phyloP scores from a whole-genome alignment of 1,140 invertebrate genomes.

The Trypoxylus dichotomus region DNA sequence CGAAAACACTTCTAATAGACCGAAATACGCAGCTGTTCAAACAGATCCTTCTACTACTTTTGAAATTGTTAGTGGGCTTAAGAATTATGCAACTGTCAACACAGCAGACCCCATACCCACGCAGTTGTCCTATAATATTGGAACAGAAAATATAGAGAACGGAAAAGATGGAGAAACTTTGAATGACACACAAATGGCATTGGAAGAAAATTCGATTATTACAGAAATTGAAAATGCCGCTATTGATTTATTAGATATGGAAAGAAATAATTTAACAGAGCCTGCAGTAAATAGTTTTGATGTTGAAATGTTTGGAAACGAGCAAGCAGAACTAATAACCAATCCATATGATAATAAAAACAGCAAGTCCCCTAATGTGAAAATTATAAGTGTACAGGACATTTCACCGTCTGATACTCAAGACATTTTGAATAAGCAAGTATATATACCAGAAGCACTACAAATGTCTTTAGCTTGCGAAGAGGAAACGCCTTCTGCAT shows the following conservation, averaged over 20 bases:
- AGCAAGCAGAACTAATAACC: neutral
- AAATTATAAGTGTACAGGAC: conserved; percentile 47
- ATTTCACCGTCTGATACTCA: conserved; percentile 37
- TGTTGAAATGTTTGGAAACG: conserved; percentile 38
- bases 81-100: conserved; percentile 52
- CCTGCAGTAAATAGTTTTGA: conserved; percentile 49
- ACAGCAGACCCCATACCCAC: conserved; percentile 48
- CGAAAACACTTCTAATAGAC: neutral
- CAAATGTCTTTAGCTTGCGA: conserved; percentile 73
- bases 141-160: conserved; percentile 49
- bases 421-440: conserved; percentile 43
- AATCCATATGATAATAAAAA: conserved; percentile 16
- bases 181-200: conserved; percentile 46
- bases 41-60: conserved; percentile 42
- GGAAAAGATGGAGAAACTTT: conserved; percentile 48
- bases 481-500: conserved; percentile 70
- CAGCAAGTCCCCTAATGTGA: conserved; percentile 40
- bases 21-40: conserved; percentile 42
- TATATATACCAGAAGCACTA: conserved; percentile 63
- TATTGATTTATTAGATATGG: conserved; percentile 46
- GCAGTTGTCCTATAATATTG: conserved; percentile 50
- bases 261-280: conserved; percentile 38
- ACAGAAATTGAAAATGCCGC: conserved; percentile 50
- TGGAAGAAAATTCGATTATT: conserved; percentile 50
- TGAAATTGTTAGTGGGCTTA: conserved; percentile 49